phyloP scores from a whole-genome alignment of 1,140 invertebrate species.

The Gonioctena quinquepunctata region DNA sequence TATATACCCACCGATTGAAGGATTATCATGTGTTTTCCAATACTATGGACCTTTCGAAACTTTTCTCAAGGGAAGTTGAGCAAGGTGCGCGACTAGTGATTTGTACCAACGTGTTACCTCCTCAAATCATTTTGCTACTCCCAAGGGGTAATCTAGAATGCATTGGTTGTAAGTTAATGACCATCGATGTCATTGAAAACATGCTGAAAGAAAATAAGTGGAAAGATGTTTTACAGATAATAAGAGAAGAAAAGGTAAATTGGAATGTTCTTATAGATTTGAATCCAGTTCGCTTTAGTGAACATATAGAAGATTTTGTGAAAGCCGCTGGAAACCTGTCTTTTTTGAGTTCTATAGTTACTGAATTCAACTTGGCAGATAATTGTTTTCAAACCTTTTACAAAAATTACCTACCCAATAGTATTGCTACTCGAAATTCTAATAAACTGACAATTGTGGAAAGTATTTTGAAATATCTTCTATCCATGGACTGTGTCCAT shows the following conservation, averaged over 20 bases:
- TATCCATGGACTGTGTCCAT: constrained; percentile 23
- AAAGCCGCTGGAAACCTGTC: constrained; percentile 18
- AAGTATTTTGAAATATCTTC: constrained; percentile 27
- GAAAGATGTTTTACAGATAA: constrained; percentile 29
- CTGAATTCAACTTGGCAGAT: constrained; percentile 20
- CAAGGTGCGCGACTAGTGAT: constrained; percentile 36
- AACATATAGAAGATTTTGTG: constrained; percentile 34
- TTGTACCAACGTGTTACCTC: constrained; percentile 16
- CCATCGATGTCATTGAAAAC: constrained; percentile 34
- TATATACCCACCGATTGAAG: constrained; percentile 21
- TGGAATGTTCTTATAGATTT: constrained; percentile 41
- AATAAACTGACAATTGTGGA: constrained; percentile 20
- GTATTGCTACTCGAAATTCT: not conserved
- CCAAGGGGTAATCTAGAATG: constrained; percentile 40
- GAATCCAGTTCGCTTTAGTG: constrained; percentile 28
- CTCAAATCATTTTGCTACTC: constrained; percentile 30
- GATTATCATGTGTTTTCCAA: not conserved
- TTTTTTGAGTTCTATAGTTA: constrained; percentile 24
- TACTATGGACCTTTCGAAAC: constrained; percentile 1
- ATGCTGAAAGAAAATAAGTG: constrained; percentile 28
- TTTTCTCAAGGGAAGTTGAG: constrained; percentile 31
- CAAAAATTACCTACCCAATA: constrained; percentile 5
- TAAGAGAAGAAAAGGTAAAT: constrained; percentile 34
- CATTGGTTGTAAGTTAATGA: constrained; percentile 35
- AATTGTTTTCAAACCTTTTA: constrained; percentile 29